phyloP scores from a whole-genome alignment of 2,888 invertebrate species.

The Metacarcinus magister region DNA sequence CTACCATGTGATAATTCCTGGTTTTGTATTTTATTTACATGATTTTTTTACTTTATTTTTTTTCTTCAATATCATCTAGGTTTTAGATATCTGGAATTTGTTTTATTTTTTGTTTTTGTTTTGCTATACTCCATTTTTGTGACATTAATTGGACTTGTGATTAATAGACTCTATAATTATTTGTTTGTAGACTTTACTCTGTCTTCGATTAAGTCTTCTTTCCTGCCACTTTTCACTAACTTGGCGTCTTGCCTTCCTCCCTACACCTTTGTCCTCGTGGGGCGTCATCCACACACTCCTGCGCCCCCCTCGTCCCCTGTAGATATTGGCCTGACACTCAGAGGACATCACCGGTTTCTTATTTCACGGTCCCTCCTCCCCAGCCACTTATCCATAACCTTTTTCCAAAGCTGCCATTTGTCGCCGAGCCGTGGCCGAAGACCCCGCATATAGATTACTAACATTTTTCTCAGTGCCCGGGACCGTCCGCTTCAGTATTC shows the following conservation, averaged over 20 bases:
- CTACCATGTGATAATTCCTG: no score
- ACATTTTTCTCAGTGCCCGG: conserved; percentile 13
- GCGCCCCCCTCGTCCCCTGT: background rate
- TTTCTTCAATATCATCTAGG: no score
- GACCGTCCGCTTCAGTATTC: background rate
- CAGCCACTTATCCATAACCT: conserved; percentile 26
- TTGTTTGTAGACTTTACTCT: background rate
- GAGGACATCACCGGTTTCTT: background rate
- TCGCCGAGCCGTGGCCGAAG: conserved; percentile 15
- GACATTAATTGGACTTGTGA: background rate
- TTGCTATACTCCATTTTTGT: no score
- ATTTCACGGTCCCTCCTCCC: conserved; percentile 12
- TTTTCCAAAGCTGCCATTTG: conserved; percentile 13
- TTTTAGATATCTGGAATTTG: no score
- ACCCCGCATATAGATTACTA: conserved; percentile 22
- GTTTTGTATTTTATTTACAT: no score
- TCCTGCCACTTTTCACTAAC: background rate
- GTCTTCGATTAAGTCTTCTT: background rate
- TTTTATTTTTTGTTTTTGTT: no score
- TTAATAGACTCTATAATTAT: background rate
- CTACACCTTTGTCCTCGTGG: background rate
- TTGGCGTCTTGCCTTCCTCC: background rate
- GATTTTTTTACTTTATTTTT: no score
- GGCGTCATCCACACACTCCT: background rate
- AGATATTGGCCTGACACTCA: background rate